Conservation (phyloP, 2,797 vertebrate genomes). For the Tangara arthus region DNA sequence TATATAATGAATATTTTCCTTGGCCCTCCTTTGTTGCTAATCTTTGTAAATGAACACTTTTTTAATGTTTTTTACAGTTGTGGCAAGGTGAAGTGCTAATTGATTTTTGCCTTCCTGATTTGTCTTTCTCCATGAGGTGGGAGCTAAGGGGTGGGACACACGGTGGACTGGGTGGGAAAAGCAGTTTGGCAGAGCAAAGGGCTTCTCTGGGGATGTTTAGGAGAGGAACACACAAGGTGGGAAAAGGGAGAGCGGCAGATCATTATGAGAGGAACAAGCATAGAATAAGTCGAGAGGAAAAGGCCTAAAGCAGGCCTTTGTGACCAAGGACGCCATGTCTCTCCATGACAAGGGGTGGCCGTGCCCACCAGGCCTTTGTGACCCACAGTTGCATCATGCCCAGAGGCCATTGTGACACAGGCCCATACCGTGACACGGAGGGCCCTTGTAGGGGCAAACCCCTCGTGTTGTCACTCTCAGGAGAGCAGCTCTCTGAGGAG, state of each 20-base stretch:
- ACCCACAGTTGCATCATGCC: fast-evolving
- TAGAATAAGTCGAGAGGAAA: fast-evolving
- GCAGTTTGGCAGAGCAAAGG: background rate
- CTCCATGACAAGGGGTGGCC: fast-evolving
- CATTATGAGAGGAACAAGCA: background rate
- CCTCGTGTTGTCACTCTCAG: background rate
- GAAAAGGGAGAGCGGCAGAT: background rate
- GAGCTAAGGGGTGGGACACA: fast-evolving
- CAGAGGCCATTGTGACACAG: background rate
- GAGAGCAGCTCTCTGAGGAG: background rate
- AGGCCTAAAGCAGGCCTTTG: too few relatives aligned
- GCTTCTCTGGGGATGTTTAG: too few relatives aligned
- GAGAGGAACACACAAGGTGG: background rate
- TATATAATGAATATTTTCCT: too few relatives aligned
- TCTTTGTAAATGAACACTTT: background rate
- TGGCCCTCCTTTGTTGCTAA: too few relatives aligned
- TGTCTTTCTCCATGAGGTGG: background rate
- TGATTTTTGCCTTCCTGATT: background rate
- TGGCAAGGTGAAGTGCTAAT: background rate
- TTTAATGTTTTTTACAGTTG: background rate
- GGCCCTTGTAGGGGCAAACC: background rate
- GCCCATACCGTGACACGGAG: fast-evolving
- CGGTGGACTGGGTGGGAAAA: background rate
- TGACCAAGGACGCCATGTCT: background rate
- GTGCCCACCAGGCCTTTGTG: background rate